These are phyloP conservation scores for Corydoras sp. DNA, from an alignment of 2,113 vertebrate genomes.

Conservation along the genomic window DNA sequence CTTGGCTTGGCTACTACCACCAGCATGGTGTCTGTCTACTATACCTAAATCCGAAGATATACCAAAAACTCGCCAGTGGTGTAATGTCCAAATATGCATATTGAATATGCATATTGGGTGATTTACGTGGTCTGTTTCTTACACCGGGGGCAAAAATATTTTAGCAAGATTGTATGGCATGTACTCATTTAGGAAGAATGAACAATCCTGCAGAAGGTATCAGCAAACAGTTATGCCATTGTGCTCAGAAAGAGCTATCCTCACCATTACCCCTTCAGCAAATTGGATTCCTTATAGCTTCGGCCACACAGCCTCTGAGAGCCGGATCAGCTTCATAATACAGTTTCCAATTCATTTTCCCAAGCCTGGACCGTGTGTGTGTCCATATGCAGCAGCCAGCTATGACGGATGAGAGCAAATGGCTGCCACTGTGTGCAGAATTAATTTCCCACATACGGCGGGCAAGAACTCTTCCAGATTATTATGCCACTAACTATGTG, in stretches of 20 bases:
- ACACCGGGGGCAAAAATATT: not conserved
- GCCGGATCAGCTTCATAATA: constrained; percentile 35
- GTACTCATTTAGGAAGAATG: constrained; percentile 1
- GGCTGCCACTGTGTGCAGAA: constrained; percentile 37
- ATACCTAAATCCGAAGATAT: too few relatives aligned
- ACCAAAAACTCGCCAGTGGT: too few relatives aligned
- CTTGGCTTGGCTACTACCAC: too few relatives aligned
- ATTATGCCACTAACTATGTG: constrained; percentile 27
- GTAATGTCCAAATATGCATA: too few relatives aligned
- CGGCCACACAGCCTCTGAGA: constrained; percentile 26
- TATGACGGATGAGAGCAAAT: constrained; percentile 41
- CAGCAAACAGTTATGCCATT: constrained; percentile 31
- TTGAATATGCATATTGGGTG: too few relatives aligned
- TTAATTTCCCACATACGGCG: constrained; percentile 37
- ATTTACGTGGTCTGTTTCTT: not conserved
- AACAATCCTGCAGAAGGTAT: constrained; percentile 20
- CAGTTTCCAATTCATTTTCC: constrained; percentile 40
- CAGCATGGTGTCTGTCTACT: too few relatives aligned
- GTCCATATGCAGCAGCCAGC: constrained; percentile 20
- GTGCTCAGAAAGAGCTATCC: constrained; percentile 23
- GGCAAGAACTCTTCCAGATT: constrained; percentile 38
- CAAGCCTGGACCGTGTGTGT: not conserved
- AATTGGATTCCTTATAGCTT: constrained; percentile 45
- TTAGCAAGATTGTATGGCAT: not conserved
- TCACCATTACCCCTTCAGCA: constrained; percentile 35